These are phyloP conservation scores for Arnoldichthys spilopterus DNA, from an alignment of 2,797 vertebrate genomes.

Conservation along the genomic window DNA sequence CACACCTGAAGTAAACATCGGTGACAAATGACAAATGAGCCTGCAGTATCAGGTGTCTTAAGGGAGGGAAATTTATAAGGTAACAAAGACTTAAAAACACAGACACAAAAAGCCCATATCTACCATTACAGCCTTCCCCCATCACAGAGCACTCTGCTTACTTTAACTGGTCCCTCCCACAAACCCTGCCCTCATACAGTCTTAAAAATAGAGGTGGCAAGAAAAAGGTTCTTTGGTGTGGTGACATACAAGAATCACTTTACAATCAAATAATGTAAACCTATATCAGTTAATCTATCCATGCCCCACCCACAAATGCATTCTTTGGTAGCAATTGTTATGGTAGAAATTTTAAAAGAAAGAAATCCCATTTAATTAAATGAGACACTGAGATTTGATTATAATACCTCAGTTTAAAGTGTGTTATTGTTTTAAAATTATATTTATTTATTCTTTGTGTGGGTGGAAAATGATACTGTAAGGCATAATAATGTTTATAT, in stretches of 20 bases:
- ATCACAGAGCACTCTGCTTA: conserved; percentile 33
- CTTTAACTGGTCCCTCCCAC: conserved; percentile 5
- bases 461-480: no score
- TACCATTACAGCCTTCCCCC: conserved; percentile 41
- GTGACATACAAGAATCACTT: background rate
- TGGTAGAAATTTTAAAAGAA: no score
- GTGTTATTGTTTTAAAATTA: no score
- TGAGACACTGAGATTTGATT: no score
- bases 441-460: no score
- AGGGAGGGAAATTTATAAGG: conserved; percentile 63
- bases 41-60: conserved; percentile 67
- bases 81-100: conserved; percentile 68
- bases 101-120: conserved; percentile 63
- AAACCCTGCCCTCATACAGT: background rate
- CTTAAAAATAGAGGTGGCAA: background rate
- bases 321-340: no score
- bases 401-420: no score
- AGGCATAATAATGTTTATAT: no score
- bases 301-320: no score
- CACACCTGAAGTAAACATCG: conserved; percentile 74
- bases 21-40: conserved; percentile 78
- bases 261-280: background rate
- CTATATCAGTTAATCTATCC: no score
- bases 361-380: no score
- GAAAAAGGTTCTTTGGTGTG: background rate